Conservation (phyloP, 2,888 invertebrate species). For the Heterodera filipjevi region DNA sequence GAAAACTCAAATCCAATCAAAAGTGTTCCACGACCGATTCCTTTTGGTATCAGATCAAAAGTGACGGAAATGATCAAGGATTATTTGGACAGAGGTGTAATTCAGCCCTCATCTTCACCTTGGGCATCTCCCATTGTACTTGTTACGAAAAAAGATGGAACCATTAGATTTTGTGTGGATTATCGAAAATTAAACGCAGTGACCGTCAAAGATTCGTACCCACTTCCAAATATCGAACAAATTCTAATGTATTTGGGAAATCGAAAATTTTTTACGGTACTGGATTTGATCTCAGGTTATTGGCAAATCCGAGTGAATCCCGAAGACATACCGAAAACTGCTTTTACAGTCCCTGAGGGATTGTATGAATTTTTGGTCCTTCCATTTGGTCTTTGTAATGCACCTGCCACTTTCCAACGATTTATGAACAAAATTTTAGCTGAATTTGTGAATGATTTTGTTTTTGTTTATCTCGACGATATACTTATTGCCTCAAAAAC, state of each 20-base stretch:
- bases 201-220: slow-evolving; percentile 47
- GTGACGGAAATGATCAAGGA: neutral
- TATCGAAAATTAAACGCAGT: slow-evolving; percentile 47
- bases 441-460: neutral
- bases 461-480: slow-evolving; percentile 48
- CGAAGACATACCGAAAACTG: slow-evolving; percentile 46
- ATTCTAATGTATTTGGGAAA: slow-evolving; percentile 38
- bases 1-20: slow-evolving; percentile 26
- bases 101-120: neutral
- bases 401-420: slow-evolving; percentile 52
- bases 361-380: slow-evolving; percentile 50
- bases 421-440: neutral
- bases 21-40: neutral
- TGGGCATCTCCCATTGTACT: slow-evolving; percentile 34
- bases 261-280: slow-evolving; percentile 34
- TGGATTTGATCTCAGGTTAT: slow-evolving; percentile 38
- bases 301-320: slow-evolving; percentile 45
- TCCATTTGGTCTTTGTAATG: slow-evolving; percentile 51
- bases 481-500: slow-evolving; percentile 42
- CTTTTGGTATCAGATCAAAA: neutral
- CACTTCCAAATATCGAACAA: slow-evolving; percentile 42
- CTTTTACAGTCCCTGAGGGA: slow-evolving; percentile 43
- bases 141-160: slow-evolving; percentile 61
- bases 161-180: slow-evolving; percentile 46
- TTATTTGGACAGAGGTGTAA: neutral